A percentile compares a stretch with the other conserved stretches of the same genome.
Evolutionary conservation across 2,797 vertebrate species (phyloP).

Genomic region (Esox lucius): DNA sequence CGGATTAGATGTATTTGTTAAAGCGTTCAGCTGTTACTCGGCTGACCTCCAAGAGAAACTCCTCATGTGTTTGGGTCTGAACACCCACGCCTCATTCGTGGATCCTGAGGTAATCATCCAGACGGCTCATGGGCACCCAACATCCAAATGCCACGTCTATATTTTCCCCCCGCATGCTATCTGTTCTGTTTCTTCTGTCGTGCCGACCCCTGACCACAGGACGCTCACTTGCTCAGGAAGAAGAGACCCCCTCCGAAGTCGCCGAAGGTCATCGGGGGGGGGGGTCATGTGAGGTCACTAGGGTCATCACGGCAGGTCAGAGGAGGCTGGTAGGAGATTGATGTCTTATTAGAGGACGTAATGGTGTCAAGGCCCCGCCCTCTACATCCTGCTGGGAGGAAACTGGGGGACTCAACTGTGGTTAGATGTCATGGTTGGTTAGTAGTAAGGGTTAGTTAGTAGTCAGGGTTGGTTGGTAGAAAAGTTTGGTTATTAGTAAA

Average conservation of each 20-base stretch:
- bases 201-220: conserved; percentile 54
- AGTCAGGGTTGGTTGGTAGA: too few species aligned
- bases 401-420: conserved; percentile 35
- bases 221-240: conserved; percentile 57
- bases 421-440: conserved; percentile 30
- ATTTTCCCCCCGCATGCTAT: conserved; percentile 43
- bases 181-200: conserved; percentile 10
- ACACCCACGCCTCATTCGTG: conserved; percentile 62
- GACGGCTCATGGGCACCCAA: conserved; percentile 39
- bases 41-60: conserved; percentile 70
- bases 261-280: conserved; percentile 55
- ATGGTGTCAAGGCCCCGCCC: conserved; percentile 30
- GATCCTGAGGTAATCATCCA: conserved; percentile 58
- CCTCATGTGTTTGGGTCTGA: conserved; percentile 55
- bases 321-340: conserved; percentile 60
- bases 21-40: conserved; percentile 73
- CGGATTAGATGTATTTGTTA: conserved; percentile 63
- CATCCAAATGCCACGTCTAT: conserved; percentile 26
- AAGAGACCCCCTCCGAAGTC: conserved; percentile 67
- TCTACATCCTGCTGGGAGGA: conserved; percentile 46
- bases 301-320: conserved; percentile 34
- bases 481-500: too few species aligned
- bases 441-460: too few species aligned
- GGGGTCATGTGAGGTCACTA: conserved; percentile 23
- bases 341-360: conserved; percentile 64